Evolutionary conservation across 2,113 vertebrate genomes (phyloP), one percentile per base, ranked within the genome.

Genomic region (Serilophus lunatus): DNA sequence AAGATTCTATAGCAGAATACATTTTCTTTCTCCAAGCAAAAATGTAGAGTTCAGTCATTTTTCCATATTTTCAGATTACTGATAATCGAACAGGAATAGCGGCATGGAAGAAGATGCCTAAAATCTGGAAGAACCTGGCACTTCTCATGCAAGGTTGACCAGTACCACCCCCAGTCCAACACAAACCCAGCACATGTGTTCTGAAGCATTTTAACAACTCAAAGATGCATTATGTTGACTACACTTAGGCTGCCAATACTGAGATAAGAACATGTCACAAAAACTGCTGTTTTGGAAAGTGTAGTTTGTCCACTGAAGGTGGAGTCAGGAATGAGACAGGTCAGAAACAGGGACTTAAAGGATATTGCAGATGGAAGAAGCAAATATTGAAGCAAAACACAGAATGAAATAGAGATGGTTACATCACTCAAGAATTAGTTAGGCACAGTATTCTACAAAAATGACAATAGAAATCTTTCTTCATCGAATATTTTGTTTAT

Each of bases 331-430:
- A 93, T 18, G 17, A 72, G 40, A 84, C 72, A 82, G 12, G 35
- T 86, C 40, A 84, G 36, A 87, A 82, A 61, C 2, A 4, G 28
- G 9, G 6, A 64, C 40, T 9, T 86, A 76, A 82, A 95, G 19
- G 13, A 10, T 31, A 51, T 29, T 81, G 25, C 18, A 75, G 71
- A 64, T 86, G 18, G 24, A 89, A 92, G 22, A 35, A 74, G 23
- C 26, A 91, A 89, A 84, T 69, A 79, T 5, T 61, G 49, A 93
- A 79, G 69, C 6, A 53, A 83, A 91, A 74, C 33, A 31, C 36
- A 86, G 45, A 93, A 92, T 70, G 61, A 82, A 16, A 92, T 91
- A 92, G 89, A 95, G 40, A 92, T 94, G 65, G n/a, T 59, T 33
- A 72, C 53, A 89, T 82, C 74, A 69, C 10, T 79, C 49, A 72